phyloP scores from a whole-genome alignment of 2,888 invertebrate genomes.

The Epiperipatus broadwayi region DNA sequence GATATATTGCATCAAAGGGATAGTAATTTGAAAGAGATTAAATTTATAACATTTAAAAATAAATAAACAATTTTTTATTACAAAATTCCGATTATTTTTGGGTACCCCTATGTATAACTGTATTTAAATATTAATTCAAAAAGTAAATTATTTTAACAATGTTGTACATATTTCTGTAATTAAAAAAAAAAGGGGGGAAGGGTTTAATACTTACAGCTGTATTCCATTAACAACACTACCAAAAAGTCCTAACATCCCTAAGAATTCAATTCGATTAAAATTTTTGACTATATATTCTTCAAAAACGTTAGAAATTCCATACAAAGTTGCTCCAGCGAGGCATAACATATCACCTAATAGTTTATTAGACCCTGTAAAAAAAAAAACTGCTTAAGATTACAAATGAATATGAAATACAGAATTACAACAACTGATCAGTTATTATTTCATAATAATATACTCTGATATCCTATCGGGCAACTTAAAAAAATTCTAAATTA shows the following conservation, averaged over 20 bases:
- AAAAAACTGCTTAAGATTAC: constrained; percentile 7
- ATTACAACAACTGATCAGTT: background rate
- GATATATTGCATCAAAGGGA: no score
- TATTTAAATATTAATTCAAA: no score
- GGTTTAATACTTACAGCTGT: constrained; percentile 50
- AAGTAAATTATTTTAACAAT: no score
- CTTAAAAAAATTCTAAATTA: background rate
- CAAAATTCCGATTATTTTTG: no score
- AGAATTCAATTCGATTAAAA: constrained; percentile 53
- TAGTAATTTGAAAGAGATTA: no score
- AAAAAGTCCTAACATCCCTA: constrained; percentile 59
- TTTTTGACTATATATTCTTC: constrained; percentile 64
- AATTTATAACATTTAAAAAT: no score
- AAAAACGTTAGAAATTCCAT: constrained; percentile 53
- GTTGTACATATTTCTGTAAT: no score
- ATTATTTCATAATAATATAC: background rate
- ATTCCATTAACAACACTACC: constrained; percentile 54
- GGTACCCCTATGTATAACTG: no score
- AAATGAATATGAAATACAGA: no score
- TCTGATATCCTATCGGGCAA: background rate
- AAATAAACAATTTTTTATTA: no score
- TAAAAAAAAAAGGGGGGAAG: no score
- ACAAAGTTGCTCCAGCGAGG: constrained; percentile 52
- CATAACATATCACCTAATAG: constrained; percentile 64
- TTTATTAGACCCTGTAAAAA: constrained; percentile 49